Conservation (phyloP, 2,113 vertebrate species). For the Zapornia atra region DNA sequence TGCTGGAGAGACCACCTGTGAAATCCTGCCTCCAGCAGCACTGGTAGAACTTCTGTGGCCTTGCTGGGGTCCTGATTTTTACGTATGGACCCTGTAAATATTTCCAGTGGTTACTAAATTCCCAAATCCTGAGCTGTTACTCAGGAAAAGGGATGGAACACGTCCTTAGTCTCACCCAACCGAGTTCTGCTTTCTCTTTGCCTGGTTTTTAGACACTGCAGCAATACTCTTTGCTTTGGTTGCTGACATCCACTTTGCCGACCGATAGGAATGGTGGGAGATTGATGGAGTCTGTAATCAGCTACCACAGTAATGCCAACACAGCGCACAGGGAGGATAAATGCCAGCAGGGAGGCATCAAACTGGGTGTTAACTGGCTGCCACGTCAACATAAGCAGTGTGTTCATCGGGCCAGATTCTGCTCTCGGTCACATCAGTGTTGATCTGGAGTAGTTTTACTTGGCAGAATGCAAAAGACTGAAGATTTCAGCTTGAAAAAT, state of each 20-base stretch:
- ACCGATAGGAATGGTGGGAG: not conserved
- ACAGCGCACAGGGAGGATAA: not conserved
- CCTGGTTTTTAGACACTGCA: not conserved
- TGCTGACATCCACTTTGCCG: not conserved
- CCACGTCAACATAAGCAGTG: not conserved
- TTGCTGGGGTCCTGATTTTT: not conserved
- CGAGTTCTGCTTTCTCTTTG: not conserved
- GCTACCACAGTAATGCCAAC: not conserved
- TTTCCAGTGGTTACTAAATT: not conserved
- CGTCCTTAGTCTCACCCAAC: not conserved
- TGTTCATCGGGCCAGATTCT: not conserved
- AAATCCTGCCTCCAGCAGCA: not conserved
- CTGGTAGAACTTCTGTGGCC: not conserved
- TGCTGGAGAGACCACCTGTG: not conserved
- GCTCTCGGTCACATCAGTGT: not conserved
- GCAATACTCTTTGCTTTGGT: not conserved
- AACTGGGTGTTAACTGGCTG: not conserved
- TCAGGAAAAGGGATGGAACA: not conserved
- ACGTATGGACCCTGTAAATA: not conserved
- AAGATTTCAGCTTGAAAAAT: not conserved
- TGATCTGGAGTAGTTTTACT: not conserved
- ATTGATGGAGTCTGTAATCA: not conserved
- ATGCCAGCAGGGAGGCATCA: not conserved
- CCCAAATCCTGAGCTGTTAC: not conserved
- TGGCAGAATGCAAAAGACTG: not conserved